phyloP scores from a whole-genome alignment of 1,140 invertebrate species.

The Coenobita brevimanus region DNA sequence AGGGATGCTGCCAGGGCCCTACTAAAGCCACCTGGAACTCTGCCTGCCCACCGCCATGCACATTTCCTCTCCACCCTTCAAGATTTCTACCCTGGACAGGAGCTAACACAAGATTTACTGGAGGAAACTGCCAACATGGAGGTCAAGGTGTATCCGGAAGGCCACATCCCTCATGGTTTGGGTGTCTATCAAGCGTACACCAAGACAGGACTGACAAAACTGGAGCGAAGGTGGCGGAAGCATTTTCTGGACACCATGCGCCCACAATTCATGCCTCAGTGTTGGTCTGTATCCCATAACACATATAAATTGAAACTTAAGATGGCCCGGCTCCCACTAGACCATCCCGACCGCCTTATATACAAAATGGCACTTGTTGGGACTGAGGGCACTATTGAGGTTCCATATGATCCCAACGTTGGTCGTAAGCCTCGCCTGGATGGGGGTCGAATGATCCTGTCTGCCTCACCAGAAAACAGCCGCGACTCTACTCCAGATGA shows the following conservation, averaged over 20 bases:
- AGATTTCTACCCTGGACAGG: conserved; percentile 72
- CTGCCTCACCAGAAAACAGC: neutral
- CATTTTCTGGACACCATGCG: conserved; percentile 85
- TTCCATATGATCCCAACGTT: conserved; percentile 24
- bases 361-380: conserved; percentile 59
- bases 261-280: conserved; percentile 81
- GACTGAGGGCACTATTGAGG: conserved; percentile 41
- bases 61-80: conserved; percentile 71
- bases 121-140: conserved; percentile 72
- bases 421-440: too few species aligned
- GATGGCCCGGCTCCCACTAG: conserved; percentile 43
- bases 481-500: neutral
- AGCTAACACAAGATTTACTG: conserved; percentile 72
- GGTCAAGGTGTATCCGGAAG: conserved; percentile 73
- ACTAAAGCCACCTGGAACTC: conserved; percentile 69
- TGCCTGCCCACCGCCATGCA: conserved; percentile 54
- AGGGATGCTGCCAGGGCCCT: conserved; percentile 82
- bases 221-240: conserved; percentile 85
- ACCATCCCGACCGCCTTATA: conserved; percentile 37
- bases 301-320: conserved; percentile 66
- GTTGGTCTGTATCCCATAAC: conserved; percentile 85
- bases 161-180: conserved; percentile 79
- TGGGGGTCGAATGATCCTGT: too few species aligned
- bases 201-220: conserved; percentile 78
- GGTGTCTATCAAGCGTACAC: conserved; percentile 81